phyloP scores from a whole-genome alignment of 2,888 invertebrate species.

The Oxystoma pomonae region DNA sequence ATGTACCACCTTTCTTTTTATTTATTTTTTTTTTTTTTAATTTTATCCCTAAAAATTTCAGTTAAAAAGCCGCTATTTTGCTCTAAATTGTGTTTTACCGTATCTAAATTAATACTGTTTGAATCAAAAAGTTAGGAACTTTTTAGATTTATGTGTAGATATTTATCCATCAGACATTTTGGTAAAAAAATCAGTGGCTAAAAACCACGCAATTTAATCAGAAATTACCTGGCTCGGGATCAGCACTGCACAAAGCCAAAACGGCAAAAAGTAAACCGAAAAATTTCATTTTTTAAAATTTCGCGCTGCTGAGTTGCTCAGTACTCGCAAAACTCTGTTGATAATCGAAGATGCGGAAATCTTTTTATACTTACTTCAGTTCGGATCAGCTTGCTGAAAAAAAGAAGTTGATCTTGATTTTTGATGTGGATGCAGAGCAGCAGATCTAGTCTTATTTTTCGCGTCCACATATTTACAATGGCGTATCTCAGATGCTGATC shows the following conservation, averaged over 20 bases:
- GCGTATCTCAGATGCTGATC: too few species aligned
- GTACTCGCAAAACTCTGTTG: conserved; percentile 30
- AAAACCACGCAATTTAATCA: too few species aligned
- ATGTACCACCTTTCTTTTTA: too few species aligned
- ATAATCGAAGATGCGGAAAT: conserved; percentile 8
- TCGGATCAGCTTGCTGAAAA: conserved; percentile 14
- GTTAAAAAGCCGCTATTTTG: too few species aligned
- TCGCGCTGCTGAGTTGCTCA: conserved; percentile 27
- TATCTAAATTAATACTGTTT: too few species aligned
- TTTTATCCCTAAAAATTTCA: too few species aligned
- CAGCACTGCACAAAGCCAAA: conserved; percentile 14
- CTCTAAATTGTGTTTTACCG: too few species aligned
- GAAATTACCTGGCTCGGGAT: neutral
- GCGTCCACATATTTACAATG: neutral
- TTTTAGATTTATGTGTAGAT: too few species aligned
- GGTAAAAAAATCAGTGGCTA: too few species aligned
- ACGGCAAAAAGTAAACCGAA: conserved; percentile 23
- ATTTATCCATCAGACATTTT: too few species aligned
- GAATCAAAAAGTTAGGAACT: too few species aligned
- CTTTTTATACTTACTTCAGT: conserved; percentile 24
- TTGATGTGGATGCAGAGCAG: neutral
- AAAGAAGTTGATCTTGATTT: conserved; percentile 14
- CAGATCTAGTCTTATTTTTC: neutral
- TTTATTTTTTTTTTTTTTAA: too few species aligned
- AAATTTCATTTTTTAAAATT: conserved; percentile 25